Base-by-base conservation (phyloP, 2,888 invertebrate species). In the Empis livida region DNA sequence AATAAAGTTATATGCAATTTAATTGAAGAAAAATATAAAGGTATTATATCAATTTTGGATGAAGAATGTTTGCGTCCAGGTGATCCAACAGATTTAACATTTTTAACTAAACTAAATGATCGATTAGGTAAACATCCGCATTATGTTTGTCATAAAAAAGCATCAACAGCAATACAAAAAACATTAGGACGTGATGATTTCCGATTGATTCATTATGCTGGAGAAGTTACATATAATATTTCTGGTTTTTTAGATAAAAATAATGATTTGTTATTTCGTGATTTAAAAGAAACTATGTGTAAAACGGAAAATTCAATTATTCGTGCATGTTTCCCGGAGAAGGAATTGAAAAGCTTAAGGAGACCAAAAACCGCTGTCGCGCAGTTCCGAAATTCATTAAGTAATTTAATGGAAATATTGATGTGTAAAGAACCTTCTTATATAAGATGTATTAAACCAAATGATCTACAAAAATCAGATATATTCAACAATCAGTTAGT, bases 341-440 rank as follows among this genome's bases (percentile, higher is more conserved):
- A 74, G 61, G 87, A 89, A 62, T 61, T 62, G 49, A 73, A 82
- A 47, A 82, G 80, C 61, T 86, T 86, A 66, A 90, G 86, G 64
- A 77, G 92, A 20, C 93, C 93, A 0, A 88, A 89, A 44, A 93
- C 93, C 1, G 92, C 91, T 10, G 80, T 87, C 48, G 87, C 89
- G 0, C 91, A 94, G 68, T 94, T 94, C 71, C 90, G 87, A 67
- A 82, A 76, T 58, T 91, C 91, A 23, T 71, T 94, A 46, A 84
- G 85, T 60, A 83, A 89, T 60, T 73, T 94, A 35, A 87, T 93
- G 80, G 83, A 82, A 46, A 92, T 90, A 58, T 73, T 94, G n/a
- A 84, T 84, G 79, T 83, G 84, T 60, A 94, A 94, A 71, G 90
- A 93, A 63, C 93, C 93, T 0, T 90, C 90, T 3, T 94, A 94